Conservation (phyloP, 1,140 invertebrate species). For the Hyles vespertilio region DNA sequence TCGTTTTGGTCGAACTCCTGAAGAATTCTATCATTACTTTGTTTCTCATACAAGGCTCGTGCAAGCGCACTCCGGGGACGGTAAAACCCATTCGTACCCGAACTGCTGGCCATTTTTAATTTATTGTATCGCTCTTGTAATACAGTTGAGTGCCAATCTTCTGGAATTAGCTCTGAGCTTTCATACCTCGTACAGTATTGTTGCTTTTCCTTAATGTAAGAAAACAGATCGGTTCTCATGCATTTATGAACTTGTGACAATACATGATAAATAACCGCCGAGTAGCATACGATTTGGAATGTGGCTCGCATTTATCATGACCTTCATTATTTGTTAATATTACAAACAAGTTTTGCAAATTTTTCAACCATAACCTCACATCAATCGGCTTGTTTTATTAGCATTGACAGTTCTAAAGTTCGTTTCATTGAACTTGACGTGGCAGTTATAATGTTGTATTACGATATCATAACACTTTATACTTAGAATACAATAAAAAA, state of each 20-base stretch:
- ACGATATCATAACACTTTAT: conserved; percentile 11
- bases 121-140: conserved; percentile 20
- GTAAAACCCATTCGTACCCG: conserved; percentile 56
- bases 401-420: too few relatives aligned
- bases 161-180: conserved; percentile 32
- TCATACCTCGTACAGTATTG: conserved; percentile 43
- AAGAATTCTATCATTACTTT: conserved; percentile 80
- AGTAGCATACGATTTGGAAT: conserved; percentile 12
- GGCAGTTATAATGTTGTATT: too few relatives aligned
- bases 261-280: conserved; percentile 6
- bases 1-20: conserved; percentile 79
- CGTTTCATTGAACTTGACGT: too few relatives aligned
- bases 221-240: conserved; percentile 35
- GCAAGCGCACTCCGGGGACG: conserved; percentile 80
- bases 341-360: background rate
- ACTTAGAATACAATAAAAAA: conserved; percentile 18
- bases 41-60: conserved; percentile 82
- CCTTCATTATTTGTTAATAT: background rate
- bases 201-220: conserved; percentile 51
- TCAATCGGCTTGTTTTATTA: background rate
- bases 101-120: conserved; percentile 45
- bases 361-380: conserved; percentile 12
- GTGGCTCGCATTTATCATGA: conserved; percentile 13
- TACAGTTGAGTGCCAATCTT: conserved; percentile 19
- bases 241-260: conserved; percentile 8